Base-by-base conservation (phyloP, 2,113 vertebrate species). In the Sebastes fasciatus region DNA sequence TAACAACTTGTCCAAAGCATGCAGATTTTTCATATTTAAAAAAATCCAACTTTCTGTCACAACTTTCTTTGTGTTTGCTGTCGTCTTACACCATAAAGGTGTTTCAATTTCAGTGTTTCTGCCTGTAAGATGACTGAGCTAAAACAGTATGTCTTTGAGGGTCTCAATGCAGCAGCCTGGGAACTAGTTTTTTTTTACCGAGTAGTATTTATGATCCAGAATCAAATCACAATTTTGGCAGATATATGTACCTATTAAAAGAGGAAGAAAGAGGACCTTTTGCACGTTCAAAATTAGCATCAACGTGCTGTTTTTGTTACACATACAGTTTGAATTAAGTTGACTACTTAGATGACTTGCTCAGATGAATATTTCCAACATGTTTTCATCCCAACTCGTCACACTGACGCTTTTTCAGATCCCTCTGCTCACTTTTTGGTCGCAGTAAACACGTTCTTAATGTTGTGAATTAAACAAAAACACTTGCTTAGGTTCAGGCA, bases 201-300 rank as follows among this genome's bases (percentile, higher is more conserved):
- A 43, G 26, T 13, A 55, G 7, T 7, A 21, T 57, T 21, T 8
- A 2, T 62, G 11, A 51, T 76, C 23, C 14, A 7, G 10, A 23
- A 17, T 60, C 6, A 49, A 51, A 48, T 11, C 8, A 23, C 13
- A 19, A 9, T 11, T 74, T 73, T 40, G 14, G n/a, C 2, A 19
- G 6, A 49, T 49, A 11, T 49, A 10, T 49, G 13, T 49, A 49
- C 4, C 5, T 17, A 54, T 11, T 43, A 26, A 77, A 66, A 71
- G 34, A 63, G 40, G n/a, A 71, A 48, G 45, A 11, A 57, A 13
- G 64, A 43, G 46, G 12, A 83, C 42, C 51, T 40, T 72, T 48
- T 64, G 67, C 40, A 54, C 42, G 42, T 82, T 64, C 6, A 70
- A 57, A 57, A 60, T 64, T 14, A 55, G 8, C n/a, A 51, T 42